Conservation (phyloP, 2,888 invertebrate genomes). For the Dolichopus griseipennis region DNA sequence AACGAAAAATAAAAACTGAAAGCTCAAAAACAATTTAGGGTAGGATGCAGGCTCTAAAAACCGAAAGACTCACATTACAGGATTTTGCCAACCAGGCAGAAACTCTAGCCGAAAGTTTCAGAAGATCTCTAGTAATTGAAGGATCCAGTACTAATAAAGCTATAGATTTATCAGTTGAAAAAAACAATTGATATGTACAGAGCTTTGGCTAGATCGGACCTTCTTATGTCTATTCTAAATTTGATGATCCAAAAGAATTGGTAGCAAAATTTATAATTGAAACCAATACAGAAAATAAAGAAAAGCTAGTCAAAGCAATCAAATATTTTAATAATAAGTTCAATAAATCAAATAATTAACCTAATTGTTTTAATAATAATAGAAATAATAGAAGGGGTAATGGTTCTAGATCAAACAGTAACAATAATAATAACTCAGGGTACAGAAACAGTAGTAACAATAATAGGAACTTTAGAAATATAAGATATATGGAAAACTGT, state of each 20-base stretch:
- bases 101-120: neutral
- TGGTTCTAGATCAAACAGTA: neutral
- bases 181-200: neutral
- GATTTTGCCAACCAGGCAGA: neutral
- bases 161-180: neutral
- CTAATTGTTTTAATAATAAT: neutral
- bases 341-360: too few species aligned
- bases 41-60: neutral
- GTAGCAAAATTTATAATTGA: neutral
- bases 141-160: neutral
- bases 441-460: neutral
- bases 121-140: neutral
- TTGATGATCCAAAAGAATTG: neutral
- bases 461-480: neutral
- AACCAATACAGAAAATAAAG: too few species aligned
- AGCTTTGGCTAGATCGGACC: neutral
- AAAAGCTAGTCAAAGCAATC: neutral
- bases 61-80: neutral
- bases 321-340: too few species aligned
- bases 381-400: neutral
- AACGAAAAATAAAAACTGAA: neutral
- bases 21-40: neutral
- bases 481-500: neutral
- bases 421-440: neutral
- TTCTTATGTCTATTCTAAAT: neutral